phyloP scores from a whole-genome alignment of 2,888 invertebrate genomes.

The Lasius platythorax region DNA sequence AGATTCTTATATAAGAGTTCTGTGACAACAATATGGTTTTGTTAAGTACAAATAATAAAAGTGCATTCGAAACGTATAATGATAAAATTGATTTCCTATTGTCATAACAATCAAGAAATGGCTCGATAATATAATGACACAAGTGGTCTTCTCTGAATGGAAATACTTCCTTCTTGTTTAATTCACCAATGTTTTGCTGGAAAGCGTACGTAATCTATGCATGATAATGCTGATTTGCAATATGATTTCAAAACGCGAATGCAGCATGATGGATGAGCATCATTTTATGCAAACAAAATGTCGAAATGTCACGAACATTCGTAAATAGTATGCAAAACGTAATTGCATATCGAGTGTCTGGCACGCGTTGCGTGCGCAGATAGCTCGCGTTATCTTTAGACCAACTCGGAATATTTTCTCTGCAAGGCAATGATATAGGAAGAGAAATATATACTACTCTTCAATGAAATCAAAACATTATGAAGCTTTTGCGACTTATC shows the following conservation, averaged over 20 bases:
- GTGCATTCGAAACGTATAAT: neutral
- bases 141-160: neutral
- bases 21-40: neutral
- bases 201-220: neutral
- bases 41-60: conserved; percentile 15
- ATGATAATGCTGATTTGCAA: conserved; percentile 6
- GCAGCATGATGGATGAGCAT: neutral
- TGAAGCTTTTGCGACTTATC: neutral
- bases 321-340: conserved; percentile 40
- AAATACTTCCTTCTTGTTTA: neutral
- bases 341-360: conserved; percentile 62
- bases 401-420: conserved; percentile 57
- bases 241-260: neutral
- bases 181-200: neutral
- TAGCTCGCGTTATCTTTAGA: conserved; percentile 72
- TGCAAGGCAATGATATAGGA: neutral
- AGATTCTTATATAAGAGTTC: neutral
- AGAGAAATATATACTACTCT: neutral
- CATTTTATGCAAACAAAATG: conserved; percentile 18
- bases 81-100: conserved; percentile 18
- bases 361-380: conserved; percentile 59
- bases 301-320: neutral
- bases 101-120: conserved; percentile 10
- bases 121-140: neutral
- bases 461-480: neutral